phyloP scores from a whole-genome alignment of 2,888 invertebrate species.

The Argyra leucocephala region DNA sequence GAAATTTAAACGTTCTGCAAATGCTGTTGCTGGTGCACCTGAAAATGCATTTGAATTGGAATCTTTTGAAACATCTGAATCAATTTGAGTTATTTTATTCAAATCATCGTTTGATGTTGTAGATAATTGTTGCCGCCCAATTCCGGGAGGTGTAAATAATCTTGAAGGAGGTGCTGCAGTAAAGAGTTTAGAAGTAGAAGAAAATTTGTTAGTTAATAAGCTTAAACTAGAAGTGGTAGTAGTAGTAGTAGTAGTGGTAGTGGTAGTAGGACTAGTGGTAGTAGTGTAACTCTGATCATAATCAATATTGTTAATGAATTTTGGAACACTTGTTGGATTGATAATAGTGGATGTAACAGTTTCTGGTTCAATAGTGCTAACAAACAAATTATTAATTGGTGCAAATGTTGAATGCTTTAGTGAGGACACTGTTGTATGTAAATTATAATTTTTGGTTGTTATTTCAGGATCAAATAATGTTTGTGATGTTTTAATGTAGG shows the following conservation, averaged over 20 bases:
- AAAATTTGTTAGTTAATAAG: constrained; percentile 35
- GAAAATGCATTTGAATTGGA: not conserved
- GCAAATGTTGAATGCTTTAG: not conserved
- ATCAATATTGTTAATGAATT: not conserved
- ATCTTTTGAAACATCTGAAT: constrained; percentile 21
- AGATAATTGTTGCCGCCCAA: constrained; percentile 8
- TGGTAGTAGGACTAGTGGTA: constrained; percentile 17
- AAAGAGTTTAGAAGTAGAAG: constrained; percentile 27
- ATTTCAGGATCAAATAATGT: not conserved
- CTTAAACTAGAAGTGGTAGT: constrained; percentile 29
- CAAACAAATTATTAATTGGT: not conserved
- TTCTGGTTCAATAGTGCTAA: not conserved
- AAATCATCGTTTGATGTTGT: constrained; percentile 23
- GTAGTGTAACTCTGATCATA: constrained; percentile 5
- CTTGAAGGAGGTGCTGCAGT: constrained; percentile 35
- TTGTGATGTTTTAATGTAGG: not conserved
- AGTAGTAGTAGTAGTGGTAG: constrained; percentile 30
- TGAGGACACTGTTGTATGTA: not conserved
- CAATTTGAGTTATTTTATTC: constrained; percentile 26
- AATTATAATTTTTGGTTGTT: too few species aligned
- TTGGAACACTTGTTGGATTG: not conserved
- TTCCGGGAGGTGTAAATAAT: constrained; percentile 34
- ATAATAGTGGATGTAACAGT: not conserved
- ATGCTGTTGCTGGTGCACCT: not conserved
- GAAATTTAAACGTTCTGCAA: not conserved